Percentiles rank a stretch among this genome's conserved stretches.
These are phyloP conservation scores for Tragelaphus buxtoni DNA, from an alignment of 2,113 vertebrate species.

Conservation along the genomic window DNA sequence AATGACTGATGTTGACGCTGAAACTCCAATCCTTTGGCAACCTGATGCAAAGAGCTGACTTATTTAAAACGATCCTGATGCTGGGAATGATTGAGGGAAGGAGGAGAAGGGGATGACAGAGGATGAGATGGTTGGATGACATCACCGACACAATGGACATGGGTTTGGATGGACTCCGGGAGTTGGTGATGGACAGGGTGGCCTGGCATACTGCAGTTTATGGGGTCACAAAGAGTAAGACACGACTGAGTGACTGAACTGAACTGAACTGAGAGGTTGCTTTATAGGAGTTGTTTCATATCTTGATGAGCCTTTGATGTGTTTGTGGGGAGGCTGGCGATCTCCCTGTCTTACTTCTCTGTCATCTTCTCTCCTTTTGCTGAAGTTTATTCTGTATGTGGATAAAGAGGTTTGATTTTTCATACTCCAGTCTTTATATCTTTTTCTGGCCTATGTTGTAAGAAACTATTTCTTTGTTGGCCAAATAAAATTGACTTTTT, in stretches of 20 bases:
- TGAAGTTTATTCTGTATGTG: background rate
- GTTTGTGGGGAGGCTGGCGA: background rate
- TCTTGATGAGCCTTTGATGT: background rate
- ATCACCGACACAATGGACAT: background rate
- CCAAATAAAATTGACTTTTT: conserved; percentile 46
- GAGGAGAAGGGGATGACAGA: background rate
- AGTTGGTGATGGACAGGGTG: background rate
- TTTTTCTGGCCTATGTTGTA: background rate
- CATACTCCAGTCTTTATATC: background rate
- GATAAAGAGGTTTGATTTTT: background rate
- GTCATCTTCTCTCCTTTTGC: background rate
- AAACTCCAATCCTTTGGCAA: background rate
- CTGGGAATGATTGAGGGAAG: background rate
- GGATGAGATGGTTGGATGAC: background rate
- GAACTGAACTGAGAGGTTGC: background rate
- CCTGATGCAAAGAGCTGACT: background rate
- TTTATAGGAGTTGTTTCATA: background rate
- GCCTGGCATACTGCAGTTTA: background rate
- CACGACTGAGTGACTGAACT: background rate
- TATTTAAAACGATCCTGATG: background rate
- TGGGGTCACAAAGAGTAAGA: accelerated
- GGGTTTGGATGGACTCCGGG: accelerated
- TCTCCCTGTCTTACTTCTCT: background rate
- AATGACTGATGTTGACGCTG: background rate
- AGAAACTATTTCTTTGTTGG: conserved; percentile 25